These are phyloP conservation scores for Stenopsyche tienmushanensis DNA, from an alignment of 1,140 invertebrate species.

Conservation along the genomic window DNA sequence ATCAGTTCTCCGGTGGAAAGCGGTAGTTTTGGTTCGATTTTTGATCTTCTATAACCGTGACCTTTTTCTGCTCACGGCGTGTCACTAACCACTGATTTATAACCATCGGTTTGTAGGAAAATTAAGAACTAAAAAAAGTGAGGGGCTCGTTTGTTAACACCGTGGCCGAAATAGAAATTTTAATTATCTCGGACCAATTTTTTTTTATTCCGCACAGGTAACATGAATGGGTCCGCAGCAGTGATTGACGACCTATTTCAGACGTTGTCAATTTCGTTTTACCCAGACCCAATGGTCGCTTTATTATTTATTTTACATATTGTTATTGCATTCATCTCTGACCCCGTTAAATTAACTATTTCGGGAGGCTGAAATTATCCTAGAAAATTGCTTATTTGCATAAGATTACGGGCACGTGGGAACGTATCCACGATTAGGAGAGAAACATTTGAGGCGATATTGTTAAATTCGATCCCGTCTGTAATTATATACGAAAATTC, in stretches of 20 bases:
- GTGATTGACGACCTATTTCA: constrained; percentile 22
- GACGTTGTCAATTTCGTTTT: constrained; percentile 5
- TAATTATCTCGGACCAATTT: constrained; percentile 17
- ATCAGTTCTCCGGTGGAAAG: too few relatives aligned
- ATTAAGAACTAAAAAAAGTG: constrained; percentile 16
- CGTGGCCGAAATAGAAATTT: constrained; percentile 31
- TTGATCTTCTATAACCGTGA: neutral
- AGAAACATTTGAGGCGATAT: too few relatives aligned
- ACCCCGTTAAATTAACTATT: neutral
- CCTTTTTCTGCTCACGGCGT: constrained; percentile 9
- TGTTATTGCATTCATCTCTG: neutral
- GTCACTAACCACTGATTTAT: constrained; percentile 21
- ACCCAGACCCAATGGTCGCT: neutral
- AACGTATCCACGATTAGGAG: too few relatives aligned
- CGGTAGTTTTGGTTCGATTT: too few relatives aligned
- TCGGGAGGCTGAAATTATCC: too few relatives aligned
- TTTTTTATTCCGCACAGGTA: constrained; percentile 15
- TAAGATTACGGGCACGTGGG: too few relatives aligned
- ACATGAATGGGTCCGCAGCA: neutral
- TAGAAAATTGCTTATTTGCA: too few relatives aligned
- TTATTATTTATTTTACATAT: constrained; percentile 11
- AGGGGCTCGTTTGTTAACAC: constrained; percentile 31
- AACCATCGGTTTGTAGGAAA: constrained; percentile 5
- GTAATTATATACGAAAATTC: too few relatives aligned
- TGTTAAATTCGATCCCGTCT: too few relatives aligned